These are phyloP conservation scores for Nephrotoma guestfalica DNA, from an alignment of 2,888 invertebrate genomes.

Conservation along the genomic window DNA sequence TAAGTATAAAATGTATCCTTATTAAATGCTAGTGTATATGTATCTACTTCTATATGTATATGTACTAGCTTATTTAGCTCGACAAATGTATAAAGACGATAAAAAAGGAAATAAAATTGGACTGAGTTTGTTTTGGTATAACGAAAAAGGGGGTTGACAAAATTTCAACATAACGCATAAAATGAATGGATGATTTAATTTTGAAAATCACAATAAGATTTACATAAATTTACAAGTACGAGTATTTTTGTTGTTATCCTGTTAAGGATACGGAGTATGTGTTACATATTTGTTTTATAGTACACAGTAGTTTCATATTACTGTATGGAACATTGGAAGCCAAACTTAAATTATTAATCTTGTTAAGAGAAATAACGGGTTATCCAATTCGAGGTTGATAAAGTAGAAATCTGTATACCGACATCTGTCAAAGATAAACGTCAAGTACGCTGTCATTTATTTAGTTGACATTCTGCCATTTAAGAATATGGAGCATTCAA, in stretches of 20 bases:
- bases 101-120: background rate
- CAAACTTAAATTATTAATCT: too few species aligned
- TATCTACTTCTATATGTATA: background rate
- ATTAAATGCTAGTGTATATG: background rate
- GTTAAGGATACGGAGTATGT: background rate
- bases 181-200: background rate
- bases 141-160: background rate
- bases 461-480: too few species aligned
- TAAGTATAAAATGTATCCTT: background rate
- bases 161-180: background rate
- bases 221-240: background rate
- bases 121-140: background rate
- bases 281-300: background rate
- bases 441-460: too few species aligned
- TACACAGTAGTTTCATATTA: too few species aligned
- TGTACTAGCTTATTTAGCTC: background rate
- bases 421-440: too few species aligned
- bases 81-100: background rate
- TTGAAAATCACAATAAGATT: background rate
- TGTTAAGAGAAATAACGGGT: too few species aligned
- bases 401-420: too few species aligned
- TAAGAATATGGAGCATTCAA: too few species aligned
- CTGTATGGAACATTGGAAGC: too few species aligned
- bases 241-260: background rate
- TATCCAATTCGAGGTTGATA: too few species aligned